Conservation (phyloP, 1,140 invertebrate genomes). For the Drosophila aff. region DNA sequence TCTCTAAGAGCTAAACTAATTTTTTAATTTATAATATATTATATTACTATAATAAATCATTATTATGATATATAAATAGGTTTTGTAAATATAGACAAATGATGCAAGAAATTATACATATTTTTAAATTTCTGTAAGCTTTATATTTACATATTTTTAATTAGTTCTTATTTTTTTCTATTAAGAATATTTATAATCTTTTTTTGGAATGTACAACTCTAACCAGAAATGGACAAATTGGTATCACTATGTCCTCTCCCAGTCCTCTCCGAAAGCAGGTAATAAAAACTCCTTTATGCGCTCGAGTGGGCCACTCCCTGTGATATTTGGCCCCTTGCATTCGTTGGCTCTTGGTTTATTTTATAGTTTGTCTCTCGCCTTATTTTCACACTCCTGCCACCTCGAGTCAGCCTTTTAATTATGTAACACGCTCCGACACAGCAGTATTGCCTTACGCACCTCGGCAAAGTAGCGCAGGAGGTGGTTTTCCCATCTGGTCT, state of each 20-base stretch:
- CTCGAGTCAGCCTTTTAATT: slow-evolving; percentile 61
- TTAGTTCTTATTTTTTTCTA: no score
- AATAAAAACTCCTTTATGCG: slow-evolving; percentile 75
- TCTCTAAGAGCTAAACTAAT: no score
- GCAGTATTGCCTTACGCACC: slow-evolving; percentile 76
- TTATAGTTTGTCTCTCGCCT: slow-evolving; percentile 76
- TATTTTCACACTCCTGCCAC: slow-evolving; percentile 57
- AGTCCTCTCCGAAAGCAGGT: slow-evolving; percentile 3
- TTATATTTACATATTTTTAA: no score
- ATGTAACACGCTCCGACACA: slow-evolving; percentile 63
- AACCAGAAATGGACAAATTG: background rate
- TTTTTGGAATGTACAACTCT: background rate
- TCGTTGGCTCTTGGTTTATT: slow-evolving; percentile 59
- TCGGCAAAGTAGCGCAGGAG: slow-evolving; percentile 34
- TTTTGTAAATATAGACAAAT: no score
- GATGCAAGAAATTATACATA: background rate
- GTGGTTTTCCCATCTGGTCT: slow-evolving; percentile 34
- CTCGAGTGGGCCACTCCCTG: slow-evolving; percentile 54
- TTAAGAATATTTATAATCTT: background rate
- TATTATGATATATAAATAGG: background rate
- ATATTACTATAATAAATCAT: background rate
- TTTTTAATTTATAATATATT: no score
- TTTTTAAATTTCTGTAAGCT: no score
- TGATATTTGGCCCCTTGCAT: slow-evolving; percentile 55
- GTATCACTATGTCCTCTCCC: background rate